Percentiles rank a stretch among this genome's conserved stretches.
These are phyloP conservation scores for Drepana falcataria DNA, from an alignment of 2,888 invertebrate species.

Conservation along the genomic window DNA sequence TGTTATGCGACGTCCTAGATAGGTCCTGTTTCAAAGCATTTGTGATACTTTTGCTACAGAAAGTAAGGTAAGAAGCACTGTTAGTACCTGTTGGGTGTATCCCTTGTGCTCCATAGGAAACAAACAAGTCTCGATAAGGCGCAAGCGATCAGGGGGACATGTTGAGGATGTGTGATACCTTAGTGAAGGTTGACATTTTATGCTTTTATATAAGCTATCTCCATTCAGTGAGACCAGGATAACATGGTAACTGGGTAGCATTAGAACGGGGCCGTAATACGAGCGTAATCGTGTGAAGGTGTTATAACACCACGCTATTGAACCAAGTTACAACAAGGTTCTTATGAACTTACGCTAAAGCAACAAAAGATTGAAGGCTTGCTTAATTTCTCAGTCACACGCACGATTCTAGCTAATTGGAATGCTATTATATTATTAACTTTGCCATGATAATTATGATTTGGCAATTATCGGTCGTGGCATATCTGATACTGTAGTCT, in stretches of 20 bases:
- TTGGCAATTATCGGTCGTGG: slow-evolving; percentile 31
- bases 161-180: too few relatives aligned
- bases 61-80: too few relatives aligned
- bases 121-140: too few relatives aligned
- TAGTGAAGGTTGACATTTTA: too few relatives aligned
- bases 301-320: slow-evolving; percentile 57
- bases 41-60: too few relatives aligned
- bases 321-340: slow-evolving; percentile 64
- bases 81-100: too few relatives aligned
- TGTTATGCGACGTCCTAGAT: too few relatives aligned
- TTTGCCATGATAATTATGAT: slow-evolving; percentile 29
- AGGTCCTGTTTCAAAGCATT: too few relatives aligned
- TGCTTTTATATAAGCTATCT: too few relatives aligned
- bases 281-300: slow-evolving; percentile 65
- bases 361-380: slow-evolving; percentile 70
- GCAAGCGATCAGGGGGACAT: too few relatives aligned
- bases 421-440: slow-evolving; percentile 55
- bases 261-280: slow-evolving; percentile 49
- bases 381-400: slow-evolving; percentile 72
- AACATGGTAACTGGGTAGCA: slow-evolving; percentile 31
- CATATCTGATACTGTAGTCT: slow-evolving; percentile 4
- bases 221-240: too few relatives aligned
- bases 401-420: slow-evolving; percentile 56
- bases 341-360: slow-evolving; percentile 58
- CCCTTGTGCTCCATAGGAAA: too few relatives aligned